phyloP scores from a whole-genome alignment of 2,113 vertebrate genomes.

The Cyprinodon variegatus region DNA sequence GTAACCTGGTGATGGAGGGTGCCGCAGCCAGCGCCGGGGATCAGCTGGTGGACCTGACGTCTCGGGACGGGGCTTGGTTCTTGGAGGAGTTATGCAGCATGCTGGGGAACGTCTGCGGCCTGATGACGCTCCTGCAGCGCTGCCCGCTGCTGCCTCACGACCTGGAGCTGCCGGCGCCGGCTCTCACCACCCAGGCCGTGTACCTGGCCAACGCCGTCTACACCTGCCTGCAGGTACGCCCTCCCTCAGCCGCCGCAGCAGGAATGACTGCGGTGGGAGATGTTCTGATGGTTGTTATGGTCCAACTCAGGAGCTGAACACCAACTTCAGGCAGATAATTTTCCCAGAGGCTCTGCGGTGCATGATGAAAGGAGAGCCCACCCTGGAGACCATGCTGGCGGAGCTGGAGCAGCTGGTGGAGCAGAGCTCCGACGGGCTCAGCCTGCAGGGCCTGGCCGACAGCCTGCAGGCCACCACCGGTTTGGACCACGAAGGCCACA shows the following conservation, averaged over 20 bases:
- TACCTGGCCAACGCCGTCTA: conserved; percentile 94
- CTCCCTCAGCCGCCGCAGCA: not conserved
- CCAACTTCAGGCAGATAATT: conserved; percentile 98
- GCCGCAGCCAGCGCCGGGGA: conserved; percentile 94
- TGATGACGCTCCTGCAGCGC: conserved; percentile 90
- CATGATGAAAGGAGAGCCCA: conserved; percentile 94
- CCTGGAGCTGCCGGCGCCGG: conserved; percentile 88
- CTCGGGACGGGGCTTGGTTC: conserved; percentile 96
- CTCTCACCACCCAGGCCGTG: conserved; percentile 88
- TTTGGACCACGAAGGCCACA: conserved; percentile 88
- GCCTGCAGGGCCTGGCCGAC: conserved; percentile 88
- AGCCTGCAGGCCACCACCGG: conserved; percentile 88
- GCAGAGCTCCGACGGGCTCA: conserved; percentile 90
- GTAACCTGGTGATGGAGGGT: conserved; percentile 97
- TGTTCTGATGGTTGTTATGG: not conserved
- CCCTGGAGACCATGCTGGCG: conserved; percentile 91
- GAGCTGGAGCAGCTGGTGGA: conserved; percentile 94
- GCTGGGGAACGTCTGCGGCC: conserved; percentile 91
- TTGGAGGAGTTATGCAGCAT: conserved; percentile 97
- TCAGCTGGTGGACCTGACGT: conserved; percentile 93
- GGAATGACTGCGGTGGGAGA: not conserved
- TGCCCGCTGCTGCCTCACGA: conserved; percentile 92
- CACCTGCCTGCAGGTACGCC: conserved; percentile 90
- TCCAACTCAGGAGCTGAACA: conserved; percentile 89
- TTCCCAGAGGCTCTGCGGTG: conserved; percentile 96